These are phyloP conservation scores for Labroides dimidiatus DNA, from an alignment of 2,797 vertebrate genomes.

Conservation along the genomic window DNA sequence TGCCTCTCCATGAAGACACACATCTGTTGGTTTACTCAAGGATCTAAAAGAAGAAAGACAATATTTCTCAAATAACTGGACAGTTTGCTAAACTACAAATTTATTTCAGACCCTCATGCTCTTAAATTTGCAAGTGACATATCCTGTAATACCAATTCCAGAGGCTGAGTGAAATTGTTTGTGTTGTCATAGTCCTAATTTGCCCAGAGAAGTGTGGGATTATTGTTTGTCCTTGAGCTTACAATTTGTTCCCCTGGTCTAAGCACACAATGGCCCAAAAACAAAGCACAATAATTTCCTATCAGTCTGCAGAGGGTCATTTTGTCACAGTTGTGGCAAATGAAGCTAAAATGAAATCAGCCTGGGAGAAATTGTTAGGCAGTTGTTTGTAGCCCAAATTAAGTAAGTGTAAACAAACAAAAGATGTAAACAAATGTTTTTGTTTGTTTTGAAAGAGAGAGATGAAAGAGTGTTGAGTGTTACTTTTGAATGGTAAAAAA, in stretches of 20 bases:
- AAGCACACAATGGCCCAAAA: constrained; percentile 30
- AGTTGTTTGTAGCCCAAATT: neutral
- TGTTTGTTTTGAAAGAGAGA: too few relatives aligned
- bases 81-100: constrained; percentile 14
- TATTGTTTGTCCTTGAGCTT: constrained; percentile 43
- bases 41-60: constrained; percentile 10
- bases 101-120: constrained; percentile 34
- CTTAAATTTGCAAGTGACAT: constrained; percentile 30
- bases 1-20: neutral
- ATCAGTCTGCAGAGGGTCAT: neutral
- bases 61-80: neutral
- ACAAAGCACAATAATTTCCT: constrained; percentile 4
- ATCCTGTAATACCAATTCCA: constrained; percentile 44
- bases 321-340: constrained; percentile 1
- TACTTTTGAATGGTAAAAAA: too few relatives aligned
- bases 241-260: constrained; percentile 36
- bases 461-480: too few relatives aligned
- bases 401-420: constrained; percentile 1
- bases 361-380: neutral
- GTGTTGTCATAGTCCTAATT: constrained; percentile 48
- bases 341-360: neutral
- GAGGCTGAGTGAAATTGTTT: constrained; percentile 53
- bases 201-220: constrained; percentile 44
- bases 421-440: too few relatives aligned
- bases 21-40: constrained; percentile 3